Evolutionary conservation across 2,797 vertebrate species (phyloP).

Genomic region (Coreius guichenoti): DNA sequence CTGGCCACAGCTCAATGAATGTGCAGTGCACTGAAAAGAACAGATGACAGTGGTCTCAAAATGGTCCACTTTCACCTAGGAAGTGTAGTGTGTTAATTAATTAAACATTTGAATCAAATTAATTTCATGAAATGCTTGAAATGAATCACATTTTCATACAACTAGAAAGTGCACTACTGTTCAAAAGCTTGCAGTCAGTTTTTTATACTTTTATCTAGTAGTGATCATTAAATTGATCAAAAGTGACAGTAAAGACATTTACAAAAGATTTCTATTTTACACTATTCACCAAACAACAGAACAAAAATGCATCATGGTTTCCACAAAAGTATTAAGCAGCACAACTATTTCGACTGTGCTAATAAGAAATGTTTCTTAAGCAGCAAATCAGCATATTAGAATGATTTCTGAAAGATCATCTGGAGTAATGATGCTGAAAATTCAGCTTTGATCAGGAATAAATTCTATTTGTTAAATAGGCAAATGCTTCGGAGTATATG

Average conservation of each 20-base stretch:
- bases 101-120: not conserved
- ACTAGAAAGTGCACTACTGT: not conserved
- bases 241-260: not conserved
- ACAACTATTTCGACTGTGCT: not conserved
- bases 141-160: not conserved
- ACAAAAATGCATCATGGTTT: not conserved
- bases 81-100: not conserved
- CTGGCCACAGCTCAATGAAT: constrained; percentile 49
- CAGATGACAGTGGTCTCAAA: not conserved
- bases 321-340: not conserved
- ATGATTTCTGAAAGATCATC: not conserved
- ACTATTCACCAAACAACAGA: not conserved
- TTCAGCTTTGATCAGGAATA: not conserved
- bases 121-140: not conserved
- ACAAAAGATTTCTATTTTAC: not conserved
- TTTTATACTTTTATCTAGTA: not conserved
- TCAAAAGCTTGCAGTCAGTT: not conserved
- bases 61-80: constrained; percentile 2
- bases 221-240: not conserved
- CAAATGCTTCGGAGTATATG: too few relatives aligned
- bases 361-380: not conserved
- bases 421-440: not conserved
- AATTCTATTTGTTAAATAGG: not conserved
- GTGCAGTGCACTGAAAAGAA: constrained; percentile 18
- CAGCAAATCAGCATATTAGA: not conserved